Evolutionary conservation across 1,140 invertebrate genomes (phyloP), one percentile per base, ranked within the genome.

Genomic region (Mya arenaria): DNA sequence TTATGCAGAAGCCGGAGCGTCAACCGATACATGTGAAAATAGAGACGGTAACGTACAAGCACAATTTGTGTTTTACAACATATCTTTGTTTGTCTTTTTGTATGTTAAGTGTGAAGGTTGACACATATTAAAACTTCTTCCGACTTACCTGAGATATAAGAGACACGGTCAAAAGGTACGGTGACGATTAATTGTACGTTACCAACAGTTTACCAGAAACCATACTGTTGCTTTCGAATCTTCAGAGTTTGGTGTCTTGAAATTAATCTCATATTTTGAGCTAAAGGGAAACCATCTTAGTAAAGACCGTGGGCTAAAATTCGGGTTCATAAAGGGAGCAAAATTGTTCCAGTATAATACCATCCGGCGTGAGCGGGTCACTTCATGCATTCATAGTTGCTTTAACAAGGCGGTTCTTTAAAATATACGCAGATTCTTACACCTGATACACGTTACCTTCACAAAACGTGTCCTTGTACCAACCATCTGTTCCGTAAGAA

Each of bases 331-430:
- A 19, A 82, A 81, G 63, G 86, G 86, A 8, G 89, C 90, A 86
- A 91, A 91, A 72, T 91, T 91, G 34, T 87, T 83, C 87, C 87
- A 91, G 73, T 89, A 91, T 4, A 28, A 71, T 8, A 89, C 82
- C 71, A 91, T 72, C 13, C 68, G 56, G 25, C 79, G 58, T n/a
- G 88, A 86, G 1, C 91, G 56, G 19, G 55, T 30, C 19, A 72
- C 25, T 44, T 91, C n/a, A n/a, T n/a, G n/a, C 90, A 25, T 88
- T 88, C 0, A 63, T 23, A 5, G 88, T 86, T 32, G 85, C 85
- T 13, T 56, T 58, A 0, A 60, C 30, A 25, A 52, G 48, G 28
- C 34, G 66, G 2, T 87, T 84, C 17, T 87, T 82, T 78, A 90
- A 91, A 34, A 91, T 83, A 55, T 84, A 90, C 15, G 84, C 85